phyloP scores from a whole-genome alignment of 2,888 invertebrate species.

The Dicyrtoma fusca region DNA sequence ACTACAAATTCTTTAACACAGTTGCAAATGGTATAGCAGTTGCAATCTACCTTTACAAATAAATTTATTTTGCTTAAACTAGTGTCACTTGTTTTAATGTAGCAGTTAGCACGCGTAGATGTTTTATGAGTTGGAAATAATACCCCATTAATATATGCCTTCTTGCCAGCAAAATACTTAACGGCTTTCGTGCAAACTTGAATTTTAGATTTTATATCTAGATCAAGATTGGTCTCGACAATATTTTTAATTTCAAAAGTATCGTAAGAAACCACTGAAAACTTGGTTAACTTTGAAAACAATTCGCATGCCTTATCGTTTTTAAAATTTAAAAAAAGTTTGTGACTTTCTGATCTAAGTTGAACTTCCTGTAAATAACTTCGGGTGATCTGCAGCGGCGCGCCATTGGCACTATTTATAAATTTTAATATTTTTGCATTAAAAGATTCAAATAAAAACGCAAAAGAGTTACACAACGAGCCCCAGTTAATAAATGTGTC shows the following conservation, averaged over 20 bases:
- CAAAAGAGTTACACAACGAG: background rate
- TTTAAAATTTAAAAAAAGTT: background rate
- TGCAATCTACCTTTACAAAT: background rate
- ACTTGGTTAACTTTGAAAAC: background rate
- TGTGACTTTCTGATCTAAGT: too few species aligned
- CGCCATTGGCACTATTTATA: background rate
- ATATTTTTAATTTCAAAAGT: background rate
- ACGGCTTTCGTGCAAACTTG: background rate
- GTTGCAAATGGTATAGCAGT: background rate
- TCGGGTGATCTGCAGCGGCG: background rate
- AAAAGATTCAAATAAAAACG: background rate
- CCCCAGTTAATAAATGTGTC: background rate
- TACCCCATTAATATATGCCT: background rate
- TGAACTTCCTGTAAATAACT: background rate
- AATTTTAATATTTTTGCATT: slow-evolving; percentile 1
- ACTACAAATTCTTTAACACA: background rate
- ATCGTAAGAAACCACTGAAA: background rate
- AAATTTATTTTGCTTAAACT: background rate
- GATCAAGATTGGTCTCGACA: background rate
- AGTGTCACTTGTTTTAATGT: background rate
- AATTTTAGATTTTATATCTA: background rate
- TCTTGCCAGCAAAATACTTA: background rate
- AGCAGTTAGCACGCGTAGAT: background rate
- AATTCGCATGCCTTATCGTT: background rate
- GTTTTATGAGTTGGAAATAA: background rate